Evolutionary conservation across 2,797 vertebrate genomes (phyloP), one percentile per base, ranked within the genome.

Genomic region (Squalus acanthias): DNA sequence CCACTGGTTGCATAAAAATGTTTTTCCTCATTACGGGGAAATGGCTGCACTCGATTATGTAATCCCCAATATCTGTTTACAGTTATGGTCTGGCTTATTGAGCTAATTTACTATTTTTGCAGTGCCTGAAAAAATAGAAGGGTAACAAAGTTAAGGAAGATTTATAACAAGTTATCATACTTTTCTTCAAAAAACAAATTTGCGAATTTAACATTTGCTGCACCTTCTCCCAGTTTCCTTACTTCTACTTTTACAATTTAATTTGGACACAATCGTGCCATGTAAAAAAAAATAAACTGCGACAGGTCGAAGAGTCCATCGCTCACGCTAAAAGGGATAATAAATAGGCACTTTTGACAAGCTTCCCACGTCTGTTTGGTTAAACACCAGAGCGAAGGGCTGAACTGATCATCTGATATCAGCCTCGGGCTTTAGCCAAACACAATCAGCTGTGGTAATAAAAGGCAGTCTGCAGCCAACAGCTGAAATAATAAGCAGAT

Each of bases 351-450:
- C 79, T 65, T 67, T 33, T 29, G 97, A 97, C 96, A 96, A 97
- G 97, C 98, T 98, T 97, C 97, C 96, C 97, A 97, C 97, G 97
- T 98, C 98, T 98, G 97, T 98, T 98, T 97, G 98, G 97, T 98
- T 97, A 96, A 96, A 95, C 96, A 96, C 96, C 96, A 92, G 94
- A 96, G 92, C 67, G 95, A 79, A 96, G 72, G 93, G 29, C 26
- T n/a, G 57, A 96, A 97, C 96, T 97, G 96, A 97, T 97, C 92
- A 96, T 96, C 96, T 94, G n/a, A 96, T 96, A 96, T 70, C 72
- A 97, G 67, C 0, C 60, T 95, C 67, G 82, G 96, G 89, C 97
- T 96, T 96, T 96, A 0, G 87, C n/a, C 96, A 70, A 96, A 96
- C 69, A 69, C 20, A 96, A 53, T 97, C 96, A 97, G 96, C 96